Conservation (phyloP, 1,140 invertebrate species). For the Oryzaephilus surinamensis region DNA sequence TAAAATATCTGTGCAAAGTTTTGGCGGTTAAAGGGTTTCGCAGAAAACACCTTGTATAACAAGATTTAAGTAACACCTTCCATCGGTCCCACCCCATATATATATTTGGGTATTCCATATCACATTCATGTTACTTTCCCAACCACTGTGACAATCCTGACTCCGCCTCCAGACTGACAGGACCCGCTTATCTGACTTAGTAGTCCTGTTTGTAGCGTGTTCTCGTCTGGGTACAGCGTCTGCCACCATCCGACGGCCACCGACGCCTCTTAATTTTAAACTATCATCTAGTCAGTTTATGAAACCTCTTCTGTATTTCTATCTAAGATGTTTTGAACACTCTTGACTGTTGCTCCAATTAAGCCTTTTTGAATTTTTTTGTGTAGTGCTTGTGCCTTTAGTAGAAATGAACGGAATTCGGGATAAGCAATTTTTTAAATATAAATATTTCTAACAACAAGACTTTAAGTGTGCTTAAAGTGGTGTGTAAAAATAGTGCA, state of each 20-base stretch:
- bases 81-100: conserved; percentile 18
- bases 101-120: conserved; percentile 20
- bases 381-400: no score
- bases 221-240: conserved; percentile 19
- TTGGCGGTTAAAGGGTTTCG: background rate
- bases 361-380: no score
- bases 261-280: conserved; percentile 15
- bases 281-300: conserved; percentile 22
- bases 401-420: no score
- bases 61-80: conserved; percentile 7
- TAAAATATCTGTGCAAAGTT: background rate
- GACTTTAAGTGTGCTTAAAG: no score
- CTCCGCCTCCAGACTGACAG: conserved; percentile 29
- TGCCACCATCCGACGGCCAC: conserved; percentile 26
- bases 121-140: conserved; percentile 27
- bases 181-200: conserved; percentile 26
- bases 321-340: no score
- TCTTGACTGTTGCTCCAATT: no score
- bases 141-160: conserved; percentile 34
- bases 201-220: conserved; percentile 27
- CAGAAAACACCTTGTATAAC: background rate
- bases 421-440: no score
- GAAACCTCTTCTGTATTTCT: conserved; percentile 4
- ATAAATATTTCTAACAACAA: no score
- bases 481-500: conserved; percentile 11